These are phyloP conservation scores for Platypus cylindrus DNA, from an alignment of 2,888 invertebrate genomes.

Conservation along the genomic window DNA sequence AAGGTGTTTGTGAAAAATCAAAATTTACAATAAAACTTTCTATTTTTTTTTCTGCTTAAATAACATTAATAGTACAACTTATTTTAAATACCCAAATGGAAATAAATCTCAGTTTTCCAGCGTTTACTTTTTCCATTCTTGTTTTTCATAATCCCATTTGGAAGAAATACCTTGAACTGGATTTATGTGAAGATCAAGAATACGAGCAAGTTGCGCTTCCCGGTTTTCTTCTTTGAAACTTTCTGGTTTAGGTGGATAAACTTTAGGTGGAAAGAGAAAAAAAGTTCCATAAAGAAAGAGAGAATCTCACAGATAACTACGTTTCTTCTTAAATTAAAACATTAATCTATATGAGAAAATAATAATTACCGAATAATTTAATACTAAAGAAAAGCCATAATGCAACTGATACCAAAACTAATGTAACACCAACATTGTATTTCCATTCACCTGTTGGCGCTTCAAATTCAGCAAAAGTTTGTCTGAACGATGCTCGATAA, in stretches of 20 bases:
- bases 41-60: no score
- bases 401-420: conserved; percentile 29
- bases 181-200: conserved; percentile 44
- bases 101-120: no score
- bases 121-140: conserved; percentile 47
- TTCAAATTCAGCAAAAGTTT: conserved; percentile 82
- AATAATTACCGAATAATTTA: conserved; percentile 22
- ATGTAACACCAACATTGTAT: conserved; percentile 44
- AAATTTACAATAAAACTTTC: no score
- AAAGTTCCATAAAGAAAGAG: not conserved
- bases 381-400: conserved; percentile 22
- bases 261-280: no score
- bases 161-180: conserved; percentile 49
- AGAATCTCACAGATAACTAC: not conserved
- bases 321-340: not conserved
- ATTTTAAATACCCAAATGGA: no score
- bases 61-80: no score
- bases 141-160: conserved; percentile 59
- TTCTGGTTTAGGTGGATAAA: conserved; percentile 35
- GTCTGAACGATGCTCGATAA: conserved; percentile 86
- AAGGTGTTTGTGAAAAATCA: no score
- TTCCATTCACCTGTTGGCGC: conserved; percentile 86
- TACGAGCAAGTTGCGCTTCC: conserved; percentile 45
- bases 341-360: no score
- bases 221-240: conserved; percentile 46